These are phyloP conservation scores for Pelagia noctiluca DNA, from an alignment of 30 jellyfish, hydroid and myxozoan genomes.

Conservation along the genomic window DNA sequence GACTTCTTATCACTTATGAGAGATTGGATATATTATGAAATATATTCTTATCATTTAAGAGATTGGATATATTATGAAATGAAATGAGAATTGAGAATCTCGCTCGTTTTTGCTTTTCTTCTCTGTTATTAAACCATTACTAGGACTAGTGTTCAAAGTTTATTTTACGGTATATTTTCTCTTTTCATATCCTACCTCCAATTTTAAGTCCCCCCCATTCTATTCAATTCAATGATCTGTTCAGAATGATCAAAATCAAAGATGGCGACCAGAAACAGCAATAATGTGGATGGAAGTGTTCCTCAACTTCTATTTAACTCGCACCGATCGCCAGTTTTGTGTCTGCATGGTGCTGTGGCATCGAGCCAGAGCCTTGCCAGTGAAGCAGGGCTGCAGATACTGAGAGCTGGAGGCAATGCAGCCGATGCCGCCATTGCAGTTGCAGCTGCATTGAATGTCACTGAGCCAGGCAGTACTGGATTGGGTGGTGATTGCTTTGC, in stretches of 20 bases:
- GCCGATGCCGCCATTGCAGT: constrained; percentile 98
- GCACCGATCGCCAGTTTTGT: constrained; percentile 84
- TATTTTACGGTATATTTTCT: too few species aligned
- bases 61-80: too few species aligned
- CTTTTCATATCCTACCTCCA: too few species aligned
- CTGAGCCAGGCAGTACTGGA: constrained; percentile 95
- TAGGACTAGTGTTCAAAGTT: too few species aligned
- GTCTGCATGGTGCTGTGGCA: constrained; percentile 92
- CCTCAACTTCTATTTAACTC: constrained; percentile 39
- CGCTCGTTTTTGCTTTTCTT: too few species aligned
- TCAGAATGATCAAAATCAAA: constrained; percentile 7
- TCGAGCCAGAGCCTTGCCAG: constrained; percentile 88
- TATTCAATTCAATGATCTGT: too few species aligned
- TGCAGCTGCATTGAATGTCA: constrained; percentile 89
- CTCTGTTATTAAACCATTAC: too few species aligned
- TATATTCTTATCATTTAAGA: too few species aligned
- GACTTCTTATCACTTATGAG: too few species aligned
- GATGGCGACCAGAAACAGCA: constrained; percentile 66
- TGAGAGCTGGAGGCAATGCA: constrained; percentile 90
- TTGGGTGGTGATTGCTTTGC: constrained; percentile 94
- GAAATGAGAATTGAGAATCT: too few species aligned
- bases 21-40: too few species aligned
- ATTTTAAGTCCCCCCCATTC: too few species aligned
- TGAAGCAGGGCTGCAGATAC: constrained; percentile 76
- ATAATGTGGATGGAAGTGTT: not conserved